Percentiles rank a stretch among this genome's conserved stretches.
These are phyloP conservation scores for Erithacus rubecula DNA, from an alignment of 2,797 vertebrate genomes.

Conservation along the genomic window DNA sequence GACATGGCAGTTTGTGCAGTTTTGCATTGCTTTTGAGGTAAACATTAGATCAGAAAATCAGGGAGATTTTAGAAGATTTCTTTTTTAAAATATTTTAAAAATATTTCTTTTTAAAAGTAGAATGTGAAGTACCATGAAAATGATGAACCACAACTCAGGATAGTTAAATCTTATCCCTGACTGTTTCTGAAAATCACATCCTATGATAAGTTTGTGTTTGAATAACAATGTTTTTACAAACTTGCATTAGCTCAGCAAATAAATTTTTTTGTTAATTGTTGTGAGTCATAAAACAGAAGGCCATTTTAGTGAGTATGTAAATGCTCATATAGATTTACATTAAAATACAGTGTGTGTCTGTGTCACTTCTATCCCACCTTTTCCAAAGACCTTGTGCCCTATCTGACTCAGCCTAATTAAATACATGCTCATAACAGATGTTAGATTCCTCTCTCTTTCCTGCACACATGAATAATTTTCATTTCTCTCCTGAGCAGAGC, in stretches of 20 bases:
- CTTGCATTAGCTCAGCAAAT: background rate
- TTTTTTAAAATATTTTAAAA: too few relatives aligned
- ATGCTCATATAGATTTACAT: background rate
- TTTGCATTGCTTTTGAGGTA: background rate
- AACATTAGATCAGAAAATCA: background rate
- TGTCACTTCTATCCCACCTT: background rate
- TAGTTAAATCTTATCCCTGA: background rate
- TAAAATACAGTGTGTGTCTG: background rate
- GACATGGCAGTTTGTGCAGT: background rate
- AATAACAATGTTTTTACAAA: background rate
- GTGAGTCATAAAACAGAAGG: background rate
- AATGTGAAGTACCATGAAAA: background rate
- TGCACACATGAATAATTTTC: background rate
- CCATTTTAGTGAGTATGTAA: background rate
- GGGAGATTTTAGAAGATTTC: background rate
- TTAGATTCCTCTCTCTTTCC: background rate
- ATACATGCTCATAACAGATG: background rate
- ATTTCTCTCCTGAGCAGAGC: fast-evolving
- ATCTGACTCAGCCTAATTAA: background rate
- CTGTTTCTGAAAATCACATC: background rate
- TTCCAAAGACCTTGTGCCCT: background rate
- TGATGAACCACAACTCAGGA: background rate
- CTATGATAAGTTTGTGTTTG: background rate
- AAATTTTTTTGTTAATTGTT: background rate
- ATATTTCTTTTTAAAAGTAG: background rate